These are phyloP conservation scores for Euwallacea fornicatus DNA, from an alignment of 1,140 invertebrate genomes.

Conservation along the genomic window DNA sequence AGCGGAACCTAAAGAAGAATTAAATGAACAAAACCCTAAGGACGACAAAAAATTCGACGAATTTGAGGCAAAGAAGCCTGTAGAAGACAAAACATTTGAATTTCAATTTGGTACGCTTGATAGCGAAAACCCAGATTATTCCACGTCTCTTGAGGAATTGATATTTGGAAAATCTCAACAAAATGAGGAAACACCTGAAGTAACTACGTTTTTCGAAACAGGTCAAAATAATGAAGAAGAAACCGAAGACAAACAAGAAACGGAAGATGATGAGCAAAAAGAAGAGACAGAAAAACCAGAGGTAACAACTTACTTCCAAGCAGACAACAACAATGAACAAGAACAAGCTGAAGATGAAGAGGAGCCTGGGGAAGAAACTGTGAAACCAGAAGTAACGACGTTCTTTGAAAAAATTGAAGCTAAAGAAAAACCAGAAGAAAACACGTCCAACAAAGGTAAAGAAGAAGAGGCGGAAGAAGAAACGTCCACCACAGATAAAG, in stretches of 20 bases:
- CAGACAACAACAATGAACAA: slow-evolving; percentile 14
- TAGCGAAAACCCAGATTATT: not conserved
- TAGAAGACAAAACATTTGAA: not conserved
- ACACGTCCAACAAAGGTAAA: not conserved
- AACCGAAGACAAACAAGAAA: slow-evolving; percentile 6
- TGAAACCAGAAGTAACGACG: not conserved
- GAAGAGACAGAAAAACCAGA: slow-evolving; percentile 19
- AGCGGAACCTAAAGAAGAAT: slow-evolving; percentile 1
- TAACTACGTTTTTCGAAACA: not conserved
- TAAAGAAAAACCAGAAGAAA: slow-evolving; percentile 15
- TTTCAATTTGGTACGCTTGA: not conserved
- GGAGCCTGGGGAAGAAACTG: slow-evolving; percentile 14
- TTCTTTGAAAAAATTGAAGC: slow-evolving; percentile 13
- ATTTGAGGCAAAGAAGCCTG: not conserved
- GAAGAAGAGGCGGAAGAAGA: not conserved
- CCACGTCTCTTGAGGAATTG: too few relatives aligned
- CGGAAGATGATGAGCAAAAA: slow-evolving; percentile 10
- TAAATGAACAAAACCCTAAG: not conserved
- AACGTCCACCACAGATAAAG: not conserved
- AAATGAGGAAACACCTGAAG: not conserved
- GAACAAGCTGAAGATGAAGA: slow-evolving; percentile 22
- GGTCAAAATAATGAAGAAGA: not conserved
- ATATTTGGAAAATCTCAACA: too few relatives aligned
- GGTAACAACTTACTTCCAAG: not conserved
- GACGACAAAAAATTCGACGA: slow-evolving; percentile 11